A percentile compares a stretch with the other conserved stretches of the same genome.
Evolutionary conservation across 2,113 vertebrate species (phyloP).

Genomic region (Podilymbus podiceps): DNA sequence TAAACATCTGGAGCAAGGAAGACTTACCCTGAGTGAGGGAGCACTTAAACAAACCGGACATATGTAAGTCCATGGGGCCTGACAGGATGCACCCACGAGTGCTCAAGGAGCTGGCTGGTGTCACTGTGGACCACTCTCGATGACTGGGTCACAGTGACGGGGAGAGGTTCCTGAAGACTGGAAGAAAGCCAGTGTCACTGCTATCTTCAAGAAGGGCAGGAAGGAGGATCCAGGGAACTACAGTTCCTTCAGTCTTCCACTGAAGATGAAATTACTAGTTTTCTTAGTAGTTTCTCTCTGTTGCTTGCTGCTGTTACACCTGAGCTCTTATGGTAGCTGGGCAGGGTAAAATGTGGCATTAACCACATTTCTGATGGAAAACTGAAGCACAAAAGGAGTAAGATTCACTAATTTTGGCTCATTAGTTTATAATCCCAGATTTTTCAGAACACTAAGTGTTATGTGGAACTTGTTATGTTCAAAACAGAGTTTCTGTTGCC

Average conservation of each 20-base stretch:
- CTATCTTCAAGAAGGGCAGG: neutral
- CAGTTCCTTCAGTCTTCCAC: neutral
- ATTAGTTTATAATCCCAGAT: neutral
- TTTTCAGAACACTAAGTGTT: neutral
- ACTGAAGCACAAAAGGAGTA: neutral
- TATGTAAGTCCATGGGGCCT: rapidly evolving
- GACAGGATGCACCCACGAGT: neutral
- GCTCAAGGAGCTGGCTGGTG: neutral
- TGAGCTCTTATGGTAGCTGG: neutral
- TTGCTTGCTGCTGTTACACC: neutral
- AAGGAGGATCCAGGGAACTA: neutral
- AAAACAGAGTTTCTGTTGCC: neutral
- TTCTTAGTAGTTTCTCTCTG: neutral
- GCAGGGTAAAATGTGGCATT: neutral
- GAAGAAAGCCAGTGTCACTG: neutral
- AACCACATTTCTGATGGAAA: neutral
- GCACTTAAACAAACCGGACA: neutral
- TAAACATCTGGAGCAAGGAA: neutral
- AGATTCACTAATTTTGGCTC: neutral
- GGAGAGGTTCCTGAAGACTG: neutral
- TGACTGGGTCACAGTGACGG: neutral
- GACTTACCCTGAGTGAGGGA: neutral
- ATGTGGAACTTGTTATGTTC: neutral
- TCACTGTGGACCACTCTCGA: neutral
- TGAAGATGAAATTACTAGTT: neutral